phyloP scores from a whole-genome alignment of 2,888 invertebrate species.

The Pegoplata infirma region DNA sequence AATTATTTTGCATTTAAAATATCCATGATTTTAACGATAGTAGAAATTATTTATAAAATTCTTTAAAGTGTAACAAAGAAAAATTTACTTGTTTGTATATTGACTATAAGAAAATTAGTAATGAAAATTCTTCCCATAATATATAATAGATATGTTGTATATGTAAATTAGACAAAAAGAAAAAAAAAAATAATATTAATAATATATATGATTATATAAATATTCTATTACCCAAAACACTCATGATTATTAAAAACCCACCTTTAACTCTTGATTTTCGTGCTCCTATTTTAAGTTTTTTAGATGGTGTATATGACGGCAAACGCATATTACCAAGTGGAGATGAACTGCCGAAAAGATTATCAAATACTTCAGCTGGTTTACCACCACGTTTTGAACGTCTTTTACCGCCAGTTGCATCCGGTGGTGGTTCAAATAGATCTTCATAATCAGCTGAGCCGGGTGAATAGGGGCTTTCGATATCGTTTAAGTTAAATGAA shows the following conservation, averaged over 20 bases:
- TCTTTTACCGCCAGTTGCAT: conserved; percentile 66
- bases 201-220: conserved; percentile 12
- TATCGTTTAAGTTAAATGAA: conserved; percentile 80
- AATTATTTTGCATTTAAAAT: too few species aligned
- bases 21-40: too few species aligned
- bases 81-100: conserved; percentile 9
- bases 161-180: conserved; percentile 18
- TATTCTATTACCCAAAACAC: conserved; percentile 35
- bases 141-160: conserved; percentile 1
- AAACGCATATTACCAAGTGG: conserved; percentile 73
- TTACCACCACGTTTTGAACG: conserved; percentile 66
- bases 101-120: neutral
- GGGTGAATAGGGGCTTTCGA: conserved; percentile 92
- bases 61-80: neutral
- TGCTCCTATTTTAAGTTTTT: conserved; percentile 64
- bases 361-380: conserved; percentile 81
- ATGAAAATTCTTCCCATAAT: conserved; percentile 28
- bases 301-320: conserved; percentile 67
- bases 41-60: conserved; percentile 24
- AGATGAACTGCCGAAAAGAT: conserved; percentile 81
- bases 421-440: conserved; percentile 87
- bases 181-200: conserved; percentile 19
- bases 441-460: conserved; percentile 94
- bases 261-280: conserved; percentile 76
- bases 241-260: conserved; percentile 68